Percentiles rank a stretch among this genome's conserved stretches.
Evolutionary conservation across 1,140 invertebrate genomes (phyloP).

Genomic region (Colletes latitarsis): DNA sequence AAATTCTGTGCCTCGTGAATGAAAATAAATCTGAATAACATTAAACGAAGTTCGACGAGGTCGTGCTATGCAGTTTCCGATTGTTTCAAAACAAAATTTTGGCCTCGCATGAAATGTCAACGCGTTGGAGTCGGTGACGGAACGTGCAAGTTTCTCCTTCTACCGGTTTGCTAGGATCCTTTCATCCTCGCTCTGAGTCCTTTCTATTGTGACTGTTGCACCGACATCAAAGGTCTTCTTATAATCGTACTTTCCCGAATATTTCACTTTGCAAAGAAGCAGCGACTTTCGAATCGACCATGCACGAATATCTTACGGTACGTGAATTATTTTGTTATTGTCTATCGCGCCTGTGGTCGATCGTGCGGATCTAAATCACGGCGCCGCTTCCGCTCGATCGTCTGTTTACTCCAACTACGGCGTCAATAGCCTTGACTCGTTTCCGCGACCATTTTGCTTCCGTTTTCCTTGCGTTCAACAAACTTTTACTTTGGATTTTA

Average conservation of each 20-base stretch:
- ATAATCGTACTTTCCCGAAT: background rate
- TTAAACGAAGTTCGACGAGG: too few relatives aligned
- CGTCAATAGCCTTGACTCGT: too few relatives aligned
- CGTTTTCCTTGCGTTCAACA: too few relatives aligned
- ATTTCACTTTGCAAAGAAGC: background rate
- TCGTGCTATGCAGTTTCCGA: too few relatives aligned
- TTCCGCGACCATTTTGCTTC: too few relatives aligned
- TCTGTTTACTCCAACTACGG: background rate
- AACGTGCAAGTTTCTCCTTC: conserved; percentile 27
- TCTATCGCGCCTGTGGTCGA: background rate
- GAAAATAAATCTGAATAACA: too few relatives aligned
- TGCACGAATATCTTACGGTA: background rate
- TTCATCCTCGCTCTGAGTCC: background rate
- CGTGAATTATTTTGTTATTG: background rate
- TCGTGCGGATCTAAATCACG: background rate
- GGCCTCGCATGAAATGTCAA: too few relatives aligned
- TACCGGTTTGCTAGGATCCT: background rate
- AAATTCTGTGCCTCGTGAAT: too few relatives aligned
- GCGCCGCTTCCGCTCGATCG: background rate
- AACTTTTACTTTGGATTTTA: too few relatives aligned
- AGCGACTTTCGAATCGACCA: background rate
- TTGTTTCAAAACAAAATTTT: too few relatives aligned
- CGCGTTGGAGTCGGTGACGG: background rate
- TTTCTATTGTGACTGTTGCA: conserved; percentile 4
- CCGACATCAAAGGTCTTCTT: background rate